These are phyloP conservation scores for Gephyroberyx darwinii DNA, from an alignment of 2,797 vertebrate species.

Conservation along the genomic window DNA sequence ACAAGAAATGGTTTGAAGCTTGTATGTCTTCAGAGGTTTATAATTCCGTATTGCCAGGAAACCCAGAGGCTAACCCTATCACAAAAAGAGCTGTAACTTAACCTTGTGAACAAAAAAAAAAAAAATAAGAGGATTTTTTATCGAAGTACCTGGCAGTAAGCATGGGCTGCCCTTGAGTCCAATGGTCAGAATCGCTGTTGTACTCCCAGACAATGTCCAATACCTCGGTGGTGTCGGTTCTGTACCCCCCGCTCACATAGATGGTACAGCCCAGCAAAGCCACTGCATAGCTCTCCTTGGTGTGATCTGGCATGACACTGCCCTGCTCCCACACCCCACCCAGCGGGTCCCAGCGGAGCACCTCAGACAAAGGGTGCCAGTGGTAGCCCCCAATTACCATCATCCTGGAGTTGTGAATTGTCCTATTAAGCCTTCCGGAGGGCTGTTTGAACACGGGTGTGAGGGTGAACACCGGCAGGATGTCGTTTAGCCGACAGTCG, in stretches of 20 bases:
- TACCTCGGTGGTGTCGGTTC: conserved; percentile 84
- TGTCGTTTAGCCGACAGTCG: conserved; percentile 82
- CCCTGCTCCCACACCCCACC: conserved; percentile 85
- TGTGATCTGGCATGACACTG: conserved; percentile 84
- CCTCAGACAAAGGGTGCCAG: conserved; percentile 84
- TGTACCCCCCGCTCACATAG: conserved; percentile 84
- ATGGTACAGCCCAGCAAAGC: conserved; percentile 86
- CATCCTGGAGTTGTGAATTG: conserved; percentile 77
- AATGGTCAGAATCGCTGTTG: conserved; percentile 82
- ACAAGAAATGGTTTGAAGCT: too few species aligned
- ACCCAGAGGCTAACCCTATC: too few species aligned
- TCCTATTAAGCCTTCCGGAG: conserved; percentile 15
- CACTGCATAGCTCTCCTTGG: conserved; percentile 86
- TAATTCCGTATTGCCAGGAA: too few species aligned
- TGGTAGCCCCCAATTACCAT: conserved; percentile 81
- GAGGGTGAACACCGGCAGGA: conserved; percentile 23
- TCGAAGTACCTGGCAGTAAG: conserved; percentile 78
- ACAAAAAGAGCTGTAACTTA: too few species aligned
- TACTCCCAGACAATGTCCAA: conserved; percentile 87
- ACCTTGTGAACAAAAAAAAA: too few species aligned
- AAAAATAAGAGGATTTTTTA: background rate
- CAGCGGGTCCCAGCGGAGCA: conserved; percentile 86
- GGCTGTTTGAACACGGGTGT: conserved; percentile 8
- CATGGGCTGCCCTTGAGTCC: conserved; percentile 86
- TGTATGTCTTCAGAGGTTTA: too few species aligned